Evolutionary conservation across 2,888 invertebrate species (phyloP).

Genomic region (Abscondita cerata): DNA sequence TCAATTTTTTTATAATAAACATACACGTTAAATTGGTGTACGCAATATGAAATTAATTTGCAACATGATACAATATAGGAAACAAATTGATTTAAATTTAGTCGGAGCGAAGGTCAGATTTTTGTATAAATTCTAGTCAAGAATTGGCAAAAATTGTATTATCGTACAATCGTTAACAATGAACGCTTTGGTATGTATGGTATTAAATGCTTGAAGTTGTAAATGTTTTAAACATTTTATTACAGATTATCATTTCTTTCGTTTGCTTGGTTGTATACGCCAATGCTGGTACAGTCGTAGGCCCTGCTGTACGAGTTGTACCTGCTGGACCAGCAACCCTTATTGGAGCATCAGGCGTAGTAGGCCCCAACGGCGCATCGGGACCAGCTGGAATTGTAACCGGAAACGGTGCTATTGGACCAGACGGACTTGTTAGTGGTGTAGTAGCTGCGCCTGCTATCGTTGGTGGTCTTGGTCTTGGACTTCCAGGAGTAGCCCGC

Average conservation of each 20-base stretch:
- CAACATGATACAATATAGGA: too few relatives aligned
- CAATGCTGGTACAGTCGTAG: constrained; percentile 9
- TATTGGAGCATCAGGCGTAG: constrained; percentile 27
- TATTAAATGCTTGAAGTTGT: background rate
- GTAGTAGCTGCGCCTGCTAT: constrained; percentile 1
- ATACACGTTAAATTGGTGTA: too few relatives aligned
- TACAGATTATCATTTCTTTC: background rate
- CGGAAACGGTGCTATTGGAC: constrained; percentile 29
- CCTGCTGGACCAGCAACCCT: constrained; percentile 13
- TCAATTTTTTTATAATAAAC: too few relatives aligned
- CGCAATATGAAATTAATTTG: too few relatives aligned
- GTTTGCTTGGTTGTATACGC: constrained; percentile 19
- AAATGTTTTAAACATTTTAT: background rate
- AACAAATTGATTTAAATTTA: too few relatives aligned
- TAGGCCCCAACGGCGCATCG: constrained; percentile 15
- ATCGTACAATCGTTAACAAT: constrained; percentile 18
- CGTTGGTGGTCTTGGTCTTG: constrained; percentile 5
- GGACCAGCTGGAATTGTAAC: constrained; percentile 29
- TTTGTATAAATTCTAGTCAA: constrained; percentile 23
- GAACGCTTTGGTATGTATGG: constrained; percentile 26
- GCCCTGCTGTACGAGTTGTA: too few relatives aligned
- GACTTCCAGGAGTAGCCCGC: background rate
- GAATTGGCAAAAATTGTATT: constrained; percentile 15
- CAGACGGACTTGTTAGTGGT: constrained; percentile 22
- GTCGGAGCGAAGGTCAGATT: constrained; percentile 25